Evolutionary conservation across 1,140 invertebrate species (phyloP), one percentile per base, ranked within the genome.

Genomic region (Drosophila ogumai): DNA sequence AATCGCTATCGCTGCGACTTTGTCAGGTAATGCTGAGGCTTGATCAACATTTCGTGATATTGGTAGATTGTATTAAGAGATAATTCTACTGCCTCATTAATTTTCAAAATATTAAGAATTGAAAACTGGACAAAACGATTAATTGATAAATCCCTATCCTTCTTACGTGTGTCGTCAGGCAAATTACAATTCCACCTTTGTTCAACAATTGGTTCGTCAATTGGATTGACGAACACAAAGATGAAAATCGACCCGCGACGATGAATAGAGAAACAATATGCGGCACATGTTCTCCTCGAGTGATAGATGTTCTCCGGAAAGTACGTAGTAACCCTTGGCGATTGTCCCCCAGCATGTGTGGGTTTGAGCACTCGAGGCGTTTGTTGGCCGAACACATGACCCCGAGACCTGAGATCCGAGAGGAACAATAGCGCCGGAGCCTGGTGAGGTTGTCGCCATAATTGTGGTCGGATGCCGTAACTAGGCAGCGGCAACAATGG

Each of bases 361-460:
- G 65, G 73, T 68, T 46, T 47, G 57, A 44, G 57, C 71, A 74
- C 71, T 72, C 57, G 31, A 59, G 55, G 54, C 54, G 47, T 72
- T 72, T 58, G 68, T 58, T 69, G 41, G 55, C n/a, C 36, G 43
- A 38, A 54, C 50, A 75, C 61, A 74, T 79, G 77, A 80, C 71
- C 69, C 58, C 64, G 47, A 28, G 43, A 28, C 10, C 59, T 49
- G 59, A 64, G 52, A 38, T 55, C 52, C 52, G 44, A 76, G 34
- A 56, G 61, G 59, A 75, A 88, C 85, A 88, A 88, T 81, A 88
- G 86, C 85, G 81, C 74, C 85, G 67, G 81, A 65, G 65, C 68
- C 32, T 59, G 43, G 55, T 10, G 52, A 46, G 76, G 49, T 46
- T 38, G 58, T 68, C 50, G 43, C 55, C 47, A 77, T 82, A 86